Evolutionary conservation across 2,888 invertebrate species (phyloP), one percentile per base, ranked within the genome.

Genomic region (Ommatoiulus sabulosus): DNA sequence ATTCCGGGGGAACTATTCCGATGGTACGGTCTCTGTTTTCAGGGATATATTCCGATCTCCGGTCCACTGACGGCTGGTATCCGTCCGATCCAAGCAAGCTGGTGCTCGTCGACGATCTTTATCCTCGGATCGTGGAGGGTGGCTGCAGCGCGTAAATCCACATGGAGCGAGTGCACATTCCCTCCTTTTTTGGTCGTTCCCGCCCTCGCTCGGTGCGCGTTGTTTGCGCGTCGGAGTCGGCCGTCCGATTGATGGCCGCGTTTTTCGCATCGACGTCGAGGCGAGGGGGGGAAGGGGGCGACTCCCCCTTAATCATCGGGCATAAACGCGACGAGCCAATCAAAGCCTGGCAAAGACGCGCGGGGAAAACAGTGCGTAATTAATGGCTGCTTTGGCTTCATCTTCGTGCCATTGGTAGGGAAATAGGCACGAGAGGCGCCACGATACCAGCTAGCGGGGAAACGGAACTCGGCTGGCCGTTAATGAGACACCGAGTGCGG

Each of bases 331-430:
- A 7, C 6, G 52, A 52, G 87, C 87, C 87, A 87, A 87, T 87
- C 87, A 87, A 87, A 87, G 87, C 87, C 57, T 87, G 35, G 52
- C n/a, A 1, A 52, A n/a, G 52, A 17, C 20, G 87, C 87, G 24
- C 12, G 52, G 52, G 87, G 57, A 57, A 87, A 87, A 87, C 87
- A 87, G 87, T 87, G 48, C 52, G 87, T 87, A 87, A 87, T 87
- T 87, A 87, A 87, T 87, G 87, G 87, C 48, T 87, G 87, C 20
- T 87, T 87, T 8, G 12, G 87, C 17, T 48, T 87, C 20, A 48
- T 87, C 87, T n/a, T 17, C 48, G 52, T 48, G 87, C 87, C 46
- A 87, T 52, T 87, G 87, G 87, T 86, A 86, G 86, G 86, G 35
- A 86, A 86, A 86, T 86, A 8, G 3, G 52, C 17, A 17, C 52